These are phyloP conservation scores for Rhynchonycteris naso DNA, from an alignment of 2,797 vertebrate genomes.

Conservation along the genomic window DNA sequence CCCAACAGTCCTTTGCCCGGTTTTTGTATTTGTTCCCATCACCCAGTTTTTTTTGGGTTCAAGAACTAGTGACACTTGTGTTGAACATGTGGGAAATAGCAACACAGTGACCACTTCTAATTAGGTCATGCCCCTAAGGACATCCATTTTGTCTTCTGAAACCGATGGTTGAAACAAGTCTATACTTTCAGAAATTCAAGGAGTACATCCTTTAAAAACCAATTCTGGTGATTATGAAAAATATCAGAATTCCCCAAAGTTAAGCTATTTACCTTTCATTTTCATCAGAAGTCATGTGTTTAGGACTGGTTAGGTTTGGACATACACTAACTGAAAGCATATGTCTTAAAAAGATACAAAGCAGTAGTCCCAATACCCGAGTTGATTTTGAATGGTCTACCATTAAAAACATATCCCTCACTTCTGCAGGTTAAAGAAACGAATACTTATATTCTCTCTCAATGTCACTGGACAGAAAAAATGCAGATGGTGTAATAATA, in stretches of 20 bases:
- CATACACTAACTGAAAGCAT: background rate
- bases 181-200: slow-evolving; percentile 22
- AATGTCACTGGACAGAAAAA: slow-evolving; percentile 43
- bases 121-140: background rate
- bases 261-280: slow-evolving; percentile 20
- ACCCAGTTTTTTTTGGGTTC: too few relatives aligned
- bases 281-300: slow-evolving; percentile 19
- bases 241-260: background rate
- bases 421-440: background rate
- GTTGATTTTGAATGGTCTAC: background rate
- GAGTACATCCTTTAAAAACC: slow-evolving; percentile 8
- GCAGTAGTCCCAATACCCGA: background rate
- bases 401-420: background rate
- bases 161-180: background rate
- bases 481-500: slow-evolving; percentile 46
- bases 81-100: background rate
- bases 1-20: background rate
- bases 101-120: background rate
- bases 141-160: background rate
- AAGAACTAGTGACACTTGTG: background rate
- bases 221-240: slow-evolving; percentile 1
- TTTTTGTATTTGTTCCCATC: background rate
- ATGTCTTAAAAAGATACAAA: background rate
- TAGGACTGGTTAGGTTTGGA: slow-evolving; percentile 2
- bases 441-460: background rate